A percentile compares a stretch with the other conserved stretches of the same genome.
Evolutionary conservation across 2,797 vertebrate genomes (phyloP).

Genomic region (Micropoecilia bifurca): DNA sequence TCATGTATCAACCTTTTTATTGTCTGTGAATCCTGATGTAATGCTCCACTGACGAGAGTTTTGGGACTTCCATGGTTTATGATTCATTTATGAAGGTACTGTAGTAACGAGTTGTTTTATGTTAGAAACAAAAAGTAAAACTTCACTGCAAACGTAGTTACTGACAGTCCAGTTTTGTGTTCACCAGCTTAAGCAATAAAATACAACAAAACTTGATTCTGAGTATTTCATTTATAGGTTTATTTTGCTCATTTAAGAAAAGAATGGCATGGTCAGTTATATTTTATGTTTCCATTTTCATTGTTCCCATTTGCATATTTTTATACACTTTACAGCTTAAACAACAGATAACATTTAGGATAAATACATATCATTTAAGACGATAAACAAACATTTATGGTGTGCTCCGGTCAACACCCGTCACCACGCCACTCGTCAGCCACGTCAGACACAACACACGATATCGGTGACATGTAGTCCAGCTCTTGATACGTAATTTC

Average conservation of each 20-base stretch:
- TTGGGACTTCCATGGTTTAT: constrained; percentile 55
- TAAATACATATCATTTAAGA: constrained; percentile 55
- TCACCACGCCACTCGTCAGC: constrained; percentile 29
- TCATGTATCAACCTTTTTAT: constrained; percentile 54
- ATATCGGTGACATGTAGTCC: constrained; percentile 32
- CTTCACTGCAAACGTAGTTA: constrained; percentile 39
- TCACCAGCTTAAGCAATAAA: constrained; percentile 60
- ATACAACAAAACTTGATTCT: constrained; percentile 16
- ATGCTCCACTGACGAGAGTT: constrained; percentile 41
- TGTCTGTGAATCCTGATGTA: constrained; percentile 48
- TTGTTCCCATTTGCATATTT: constrained; percentile 71
- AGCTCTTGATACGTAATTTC: constrained; percentile 39
- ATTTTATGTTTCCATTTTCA: constrained; percentile 20
- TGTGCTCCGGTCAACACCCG: constrained; percentile 37
- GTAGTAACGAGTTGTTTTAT: constrained; percentile 57
- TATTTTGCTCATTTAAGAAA: constrained; percentile 16
- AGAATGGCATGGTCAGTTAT: neutral
- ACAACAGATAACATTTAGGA: constrained; percentile 62
- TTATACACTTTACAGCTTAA: constrained; percentile 66
- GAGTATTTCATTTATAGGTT: constrained; percentile 21
- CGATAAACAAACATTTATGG: constrained; percentile 50
- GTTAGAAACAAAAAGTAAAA: constrained; percentile 39
- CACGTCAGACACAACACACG: constrained; percentile 43
- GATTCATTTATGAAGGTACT: constrained; percentile 55
- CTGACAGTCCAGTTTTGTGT: constrained; percentile 39